Conservation (phyloP, 2,113 vertebrate species). For the Bungarus multicinctus region DNA sequence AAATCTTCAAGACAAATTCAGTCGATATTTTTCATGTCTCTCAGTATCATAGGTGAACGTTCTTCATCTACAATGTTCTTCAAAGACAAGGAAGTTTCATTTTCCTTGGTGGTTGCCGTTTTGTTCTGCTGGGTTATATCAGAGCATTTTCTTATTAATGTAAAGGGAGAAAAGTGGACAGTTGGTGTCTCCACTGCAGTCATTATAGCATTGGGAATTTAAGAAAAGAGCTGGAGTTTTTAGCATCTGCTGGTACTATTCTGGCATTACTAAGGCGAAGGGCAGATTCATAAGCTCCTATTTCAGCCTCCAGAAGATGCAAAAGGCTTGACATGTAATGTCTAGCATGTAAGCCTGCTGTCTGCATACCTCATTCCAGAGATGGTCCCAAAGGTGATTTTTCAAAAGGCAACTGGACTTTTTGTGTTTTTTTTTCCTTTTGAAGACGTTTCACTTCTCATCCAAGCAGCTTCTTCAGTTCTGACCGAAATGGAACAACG, state of each 20-base stretch:
- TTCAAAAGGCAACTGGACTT: not conserved
- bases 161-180: conserved; percentile 14
- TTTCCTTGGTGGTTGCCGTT: conserved; percentile 10
- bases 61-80: not conserved
- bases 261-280: not conserved
- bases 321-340: too few relatives aligned
- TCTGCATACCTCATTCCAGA: not conserved
- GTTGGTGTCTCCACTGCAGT: not conserved
- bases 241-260: not conserved
- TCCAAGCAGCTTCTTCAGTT: not conserved
- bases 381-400: not conserved
- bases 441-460: not conserved
- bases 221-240: not conserved
- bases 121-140: conserved; percentile 28
- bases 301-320: not conserved
- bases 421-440: not conserved
- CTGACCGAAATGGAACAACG: not conserved
- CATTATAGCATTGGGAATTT: not conserved
- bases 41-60: conserved; percentile 12
- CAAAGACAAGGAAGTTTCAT: not conserved
- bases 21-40: conserved; percentile 23
- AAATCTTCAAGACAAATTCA: conserved; percentile 15
- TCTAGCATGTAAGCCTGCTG: not conserved
- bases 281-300: not conserved
- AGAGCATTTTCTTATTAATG: conserved; percentile 34